A percentile compares a stretch with the other conserved stretches of the same genome.
Evolutionary conservation across 2,888 invertebrate genomes (phyloP).

Genomic region (Sesamia inferens): DNA sequence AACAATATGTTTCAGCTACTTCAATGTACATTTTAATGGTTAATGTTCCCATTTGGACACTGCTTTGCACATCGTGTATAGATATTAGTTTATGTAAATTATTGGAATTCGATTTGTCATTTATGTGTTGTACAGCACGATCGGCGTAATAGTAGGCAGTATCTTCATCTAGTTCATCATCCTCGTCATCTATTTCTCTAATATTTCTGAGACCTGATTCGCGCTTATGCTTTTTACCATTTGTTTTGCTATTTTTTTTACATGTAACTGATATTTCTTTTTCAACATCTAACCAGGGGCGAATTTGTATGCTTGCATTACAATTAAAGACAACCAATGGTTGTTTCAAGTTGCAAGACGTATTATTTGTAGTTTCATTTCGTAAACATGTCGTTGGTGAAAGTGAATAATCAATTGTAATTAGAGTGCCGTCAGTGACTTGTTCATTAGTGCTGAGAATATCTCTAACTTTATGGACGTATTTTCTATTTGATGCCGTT

Average conservation of each 20-base stretch:
- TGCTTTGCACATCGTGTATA: slow-evolving; percentile 74
- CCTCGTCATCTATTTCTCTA: slow-evolving; percentile 70
- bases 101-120: slow-evolving; percentile 70
- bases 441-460: slow-evolving; percentile 84
- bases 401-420: slow-evolving; percentile 71
- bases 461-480: slow-evolving; percentile 72
- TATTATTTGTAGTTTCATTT: slow-evolving; percentile 41
- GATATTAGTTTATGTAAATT: slow-evolving; percentile 80
- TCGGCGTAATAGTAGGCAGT: slow-evolving; percentile 78
- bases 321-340: slow-evolving; percentile 64
- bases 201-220: slow-evolving; percentile 52
- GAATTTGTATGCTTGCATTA: slow-evolving; percentile 42
- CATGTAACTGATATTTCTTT: slow-evolving; percentile 56
- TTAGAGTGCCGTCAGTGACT: slow-evolving; percentile 87
- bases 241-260: slow-evolving; percentile 28
- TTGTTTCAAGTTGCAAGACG: slow-evolving; percentile 61
- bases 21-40: slow-evolving; percentile 81
- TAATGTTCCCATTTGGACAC: slow-evolving; percentile 73
- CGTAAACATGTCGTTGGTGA: slow-evolving; percentile 67
- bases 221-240: slow-evolving; percentile 34
- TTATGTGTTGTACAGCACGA: slow-evolving; percentile 74
- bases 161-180: slow-evolving; percentile 79
- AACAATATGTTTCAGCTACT: slow-evolving; percentile 78
- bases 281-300: slow-evolving; percentile 10
- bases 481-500: slow-evolving; percentile 68